Conservation (phyloP, 1,140 invertebrate species). For the Pogonognathellus flavescens region DNA sequence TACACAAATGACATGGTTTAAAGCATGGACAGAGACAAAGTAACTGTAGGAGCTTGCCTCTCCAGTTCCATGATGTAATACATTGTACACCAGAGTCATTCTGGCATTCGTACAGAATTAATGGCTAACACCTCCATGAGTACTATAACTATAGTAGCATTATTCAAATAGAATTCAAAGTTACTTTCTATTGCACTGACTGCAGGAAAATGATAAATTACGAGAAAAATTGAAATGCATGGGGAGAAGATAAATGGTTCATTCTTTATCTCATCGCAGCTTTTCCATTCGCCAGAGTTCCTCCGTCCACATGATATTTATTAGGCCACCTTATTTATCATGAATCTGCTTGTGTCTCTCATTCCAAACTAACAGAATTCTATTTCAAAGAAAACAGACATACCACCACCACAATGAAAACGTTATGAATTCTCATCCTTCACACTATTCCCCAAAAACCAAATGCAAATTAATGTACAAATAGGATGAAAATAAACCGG, state of each 20-base stretch:
- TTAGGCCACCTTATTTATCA: too few species aligned
- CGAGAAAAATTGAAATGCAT: slow-evolving; percentile 46
- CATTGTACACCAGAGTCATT: not conserved
- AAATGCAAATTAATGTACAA: too few species aligned
- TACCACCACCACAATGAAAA: too few species aligned
- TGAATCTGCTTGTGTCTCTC: slow-evolving; percentile 12
- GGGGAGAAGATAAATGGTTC: slow-evolving; percentile 34
- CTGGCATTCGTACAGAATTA: not conserved
- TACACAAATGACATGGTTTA: slow-evolving; percentile 9
- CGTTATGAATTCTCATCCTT: too few species aligned
- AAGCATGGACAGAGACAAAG: not conserved
- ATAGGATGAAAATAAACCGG: too few species aligned
- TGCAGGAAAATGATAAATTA: slow-evolving; percentile 38
- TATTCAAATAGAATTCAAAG: not conserved
- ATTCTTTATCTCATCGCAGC: slow-evolving; percentile 13
- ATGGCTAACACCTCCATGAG: slow-evolving; percentile 22
- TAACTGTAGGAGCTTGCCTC: not conserved
- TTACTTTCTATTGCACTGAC: not conserved
- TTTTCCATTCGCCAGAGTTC: not conserved
- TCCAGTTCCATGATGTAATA: not conserved
- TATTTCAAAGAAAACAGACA: too few species aligned
- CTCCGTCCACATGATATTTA: too few species aligned
- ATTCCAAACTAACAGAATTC: not conserved
- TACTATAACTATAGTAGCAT: slow-evolving; percentile 15
- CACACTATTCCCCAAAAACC: too few species aligned